These are phyloP conservation scores for Agrypnus murinus DNA, from an alignment of 2,888 invertebrate species.

Conservation along the genomic window DNA sequence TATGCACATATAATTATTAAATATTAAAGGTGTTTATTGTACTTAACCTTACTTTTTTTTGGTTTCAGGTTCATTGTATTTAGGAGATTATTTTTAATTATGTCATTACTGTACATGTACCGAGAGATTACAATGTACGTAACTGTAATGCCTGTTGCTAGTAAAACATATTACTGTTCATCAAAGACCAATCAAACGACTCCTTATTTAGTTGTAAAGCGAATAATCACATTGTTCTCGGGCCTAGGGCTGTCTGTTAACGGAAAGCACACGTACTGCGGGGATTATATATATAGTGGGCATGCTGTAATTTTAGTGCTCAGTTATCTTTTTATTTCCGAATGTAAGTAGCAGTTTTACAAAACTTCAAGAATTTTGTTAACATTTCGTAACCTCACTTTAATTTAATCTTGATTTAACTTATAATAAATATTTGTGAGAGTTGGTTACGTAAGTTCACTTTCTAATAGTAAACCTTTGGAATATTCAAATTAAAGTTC, in stretches of 20 bases:
- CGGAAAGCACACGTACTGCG: conserved; percentile 93
- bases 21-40: too few relatives aligned
- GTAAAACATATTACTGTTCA: conserved; percentile 89
- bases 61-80: conserved; percentile 84
- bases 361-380: too few relatives aligned
- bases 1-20: too few relatives aligned
- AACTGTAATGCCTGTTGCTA: conserved; percentile 90
- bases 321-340: conserved; percentile 87
- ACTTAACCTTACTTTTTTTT: too few relatives aligned
- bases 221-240: conserved; percentile 87
- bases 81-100: conserved; percentile 86
- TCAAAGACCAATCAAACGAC: conserved; percentile 87
- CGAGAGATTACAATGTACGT: conserved; percentile 92
- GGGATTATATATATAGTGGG: conserved; percentile 94
- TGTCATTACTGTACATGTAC: conserved; percentile 89
- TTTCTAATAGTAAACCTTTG: too few relatives aligned
- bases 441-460: too few relatives aligned
- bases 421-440: too few relatives aligned
- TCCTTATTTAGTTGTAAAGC: conserved; percentile 79
- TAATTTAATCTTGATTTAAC: too few relatives aligned
- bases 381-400: too few relatives aligned
- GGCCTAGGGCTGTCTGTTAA: conserved; percentile 94
- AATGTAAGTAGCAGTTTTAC: conserved; percentile 84
- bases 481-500: too few relatives aligned
- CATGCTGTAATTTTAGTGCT: conserved; percentile 93